phyloP scores from a whole-genome alignment of 1,140 invertebrate genomes.

The Subanguina moxae region DNA sequence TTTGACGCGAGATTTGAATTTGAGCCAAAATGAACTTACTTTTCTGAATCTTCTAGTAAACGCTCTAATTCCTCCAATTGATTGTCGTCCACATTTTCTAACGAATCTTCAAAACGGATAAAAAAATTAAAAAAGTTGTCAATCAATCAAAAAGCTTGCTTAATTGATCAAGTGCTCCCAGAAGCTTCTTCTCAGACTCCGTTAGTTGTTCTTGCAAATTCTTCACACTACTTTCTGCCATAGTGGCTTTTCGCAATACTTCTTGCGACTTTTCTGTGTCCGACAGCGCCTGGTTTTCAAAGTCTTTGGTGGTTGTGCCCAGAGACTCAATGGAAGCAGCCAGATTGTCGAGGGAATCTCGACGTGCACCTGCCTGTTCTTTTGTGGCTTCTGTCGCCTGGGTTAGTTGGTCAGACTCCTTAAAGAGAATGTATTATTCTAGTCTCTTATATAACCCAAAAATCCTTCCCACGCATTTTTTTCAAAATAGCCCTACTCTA shows the following conservation, averaged over 20 bases:
- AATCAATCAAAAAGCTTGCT: slow-evolving; percentile 25
- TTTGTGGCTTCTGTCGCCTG: slow-evolving; percentile 30
- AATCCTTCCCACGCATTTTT: no score
- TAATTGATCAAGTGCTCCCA: slow-evolving; percentile 29
- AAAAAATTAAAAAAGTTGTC: not conserved
- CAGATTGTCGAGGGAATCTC: slow-evolving; percentile 25
- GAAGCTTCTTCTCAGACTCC: slow-evolving; percentile 36
- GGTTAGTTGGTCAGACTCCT: slow-evolving; percentile 37
- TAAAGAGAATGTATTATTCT: no score
- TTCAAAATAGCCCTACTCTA: no score
- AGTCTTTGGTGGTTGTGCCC: slow-evolving; percentile 38
- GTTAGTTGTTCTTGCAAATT: slow-evolving; percentile 34
- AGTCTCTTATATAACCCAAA: no score
- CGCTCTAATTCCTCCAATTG: slow-evolving; percentile 52
- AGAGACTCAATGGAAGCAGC: slow-evolving; percentile 25
- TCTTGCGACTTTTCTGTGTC: slow-evolving; percentile 42
- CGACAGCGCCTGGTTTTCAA: slow-evolving; percentile 48
- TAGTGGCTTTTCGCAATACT: slow-evolving; percentile 40
- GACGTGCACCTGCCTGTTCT: slow-evolving; percentile 26
- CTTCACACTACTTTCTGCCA: slow-evolving; percentile 36
- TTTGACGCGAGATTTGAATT: not conserved
- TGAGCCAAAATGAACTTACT: not conserved
- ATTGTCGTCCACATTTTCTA: slow-evolving; percentile 55
- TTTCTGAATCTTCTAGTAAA: slow-evolving; percentile 47
- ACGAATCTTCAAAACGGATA: slow-evolving; percentile 43